A percentile compares a stretch with the other conserved stretches of the same genome.
Conservation (phyloP, 2,797 vertebrate species). For the Myotis pilosus region DNA sequence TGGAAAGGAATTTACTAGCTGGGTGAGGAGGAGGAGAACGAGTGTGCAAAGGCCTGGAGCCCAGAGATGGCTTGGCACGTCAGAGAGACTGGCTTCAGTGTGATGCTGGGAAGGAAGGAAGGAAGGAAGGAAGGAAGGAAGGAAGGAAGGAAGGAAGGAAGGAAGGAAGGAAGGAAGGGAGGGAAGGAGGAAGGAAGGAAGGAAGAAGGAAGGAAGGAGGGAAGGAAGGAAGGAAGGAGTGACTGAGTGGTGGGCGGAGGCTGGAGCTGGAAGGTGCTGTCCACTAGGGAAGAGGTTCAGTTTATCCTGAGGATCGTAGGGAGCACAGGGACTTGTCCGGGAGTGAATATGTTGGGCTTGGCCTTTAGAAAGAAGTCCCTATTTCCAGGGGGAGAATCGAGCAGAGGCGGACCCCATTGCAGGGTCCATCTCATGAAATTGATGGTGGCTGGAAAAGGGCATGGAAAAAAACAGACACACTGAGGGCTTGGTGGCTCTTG, state of each 20-base stretch:
- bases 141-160: no score
- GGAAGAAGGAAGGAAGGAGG: no score
- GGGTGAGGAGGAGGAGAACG: not conserved
- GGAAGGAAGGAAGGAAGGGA: no score
- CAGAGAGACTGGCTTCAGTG: not conserved
- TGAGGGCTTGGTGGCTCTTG: not conserved
- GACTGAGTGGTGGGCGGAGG: not conserved
- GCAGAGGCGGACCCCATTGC: not conserved
- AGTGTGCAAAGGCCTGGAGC: not conserved
- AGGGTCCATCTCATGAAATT: not conserved
- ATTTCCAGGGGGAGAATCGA: not conserved
- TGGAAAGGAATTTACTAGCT: not conserved
- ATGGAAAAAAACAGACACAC: not conserved
- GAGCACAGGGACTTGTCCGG: not conserved
- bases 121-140: not conserved
- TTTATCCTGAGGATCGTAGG: not conserved
- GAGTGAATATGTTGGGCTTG: not conserved
- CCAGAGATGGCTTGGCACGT: not conserved
- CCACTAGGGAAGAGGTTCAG: not conserved
- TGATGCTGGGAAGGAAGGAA: not conserved
- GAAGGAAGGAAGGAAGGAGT: not conserved
- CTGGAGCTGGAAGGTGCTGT: not conserved
- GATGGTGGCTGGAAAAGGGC: not conserved
- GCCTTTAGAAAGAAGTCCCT: not conserved
- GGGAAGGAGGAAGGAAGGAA: no score